phyloP scores from a whole-genome alignment of 2,888 invertebrate genomes.

The Andricus quercusramuli region DNA sequence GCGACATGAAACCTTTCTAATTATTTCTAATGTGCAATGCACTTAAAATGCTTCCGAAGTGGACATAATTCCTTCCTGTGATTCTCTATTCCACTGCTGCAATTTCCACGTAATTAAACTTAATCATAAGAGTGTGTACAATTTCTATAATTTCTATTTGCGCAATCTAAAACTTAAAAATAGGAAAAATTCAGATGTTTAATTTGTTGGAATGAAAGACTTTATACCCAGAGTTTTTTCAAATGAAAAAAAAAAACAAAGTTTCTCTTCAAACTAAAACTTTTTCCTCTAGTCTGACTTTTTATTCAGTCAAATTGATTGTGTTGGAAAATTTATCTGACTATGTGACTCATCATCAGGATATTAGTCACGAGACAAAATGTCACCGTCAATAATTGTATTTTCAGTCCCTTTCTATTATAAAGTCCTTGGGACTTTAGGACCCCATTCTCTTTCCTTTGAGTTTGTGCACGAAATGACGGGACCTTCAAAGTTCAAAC shows the following conservation, averaged over 20 bases:
- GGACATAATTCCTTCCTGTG: neutral
- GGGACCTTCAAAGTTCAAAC: neutral
- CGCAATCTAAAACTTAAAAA: neutral
- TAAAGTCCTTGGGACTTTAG: neutral
- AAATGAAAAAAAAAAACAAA: neutral
- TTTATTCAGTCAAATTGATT: too few species aligned
- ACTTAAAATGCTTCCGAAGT: neutral
- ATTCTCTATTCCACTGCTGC: slow-evolving; percentile 1
- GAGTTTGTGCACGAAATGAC: too few species aligned
- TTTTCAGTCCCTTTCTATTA: neutral
- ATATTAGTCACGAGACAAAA: neutral
- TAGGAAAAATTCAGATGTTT: neutral
- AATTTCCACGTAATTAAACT: neutral
- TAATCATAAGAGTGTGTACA: neutral
- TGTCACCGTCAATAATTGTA: neutral
- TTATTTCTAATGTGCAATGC: neutral
- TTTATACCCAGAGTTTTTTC: neutral
- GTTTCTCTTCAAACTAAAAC: neutral
- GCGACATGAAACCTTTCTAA: neutral
- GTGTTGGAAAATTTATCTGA: too few species aligned
- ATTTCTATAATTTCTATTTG: slow-evolving; percentile 3
- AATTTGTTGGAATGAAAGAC: neutral
- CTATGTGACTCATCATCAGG: neutral
- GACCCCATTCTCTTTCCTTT: too few species aligned
- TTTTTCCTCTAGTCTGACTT: neutral